Conservation (phyloP, 2,113 vertebrate species). For the Albula glossodonta region DNA sequence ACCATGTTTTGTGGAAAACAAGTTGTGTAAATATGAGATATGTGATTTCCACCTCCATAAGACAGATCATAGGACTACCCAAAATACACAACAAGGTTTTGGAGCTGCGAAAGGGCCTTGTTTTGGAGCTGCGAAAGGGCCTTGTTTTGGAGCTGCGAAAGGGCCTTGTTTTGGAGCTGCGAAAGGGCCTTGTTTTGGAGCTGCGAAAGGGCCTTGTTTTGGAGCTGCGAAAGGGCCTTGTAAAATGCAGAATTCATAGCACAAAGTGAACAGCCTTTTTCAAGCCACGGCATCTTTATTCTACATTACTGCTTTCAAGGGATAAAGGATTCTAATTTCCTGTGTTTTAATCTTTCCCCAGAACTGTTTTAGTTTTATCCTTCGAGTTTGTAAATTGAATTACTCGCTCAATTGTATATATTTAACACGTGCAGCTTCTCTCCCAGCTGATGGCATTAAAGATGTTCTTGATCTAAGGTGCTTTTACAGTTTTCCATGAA, state of each 20-base stretch:
- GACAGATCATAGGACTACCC: too few species aligned
- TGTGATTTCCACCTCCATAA: too few species aligned
- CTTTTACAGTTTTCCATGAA: constrained; percentile 51
- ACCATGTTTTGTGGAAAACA: not conserved
- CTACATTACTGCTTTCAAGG: constrained; percentile 61
- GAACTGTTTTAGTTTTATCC: constrained; percentile 35
- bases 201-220: too few species aligned
- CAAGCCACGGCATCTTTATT: not conserved
- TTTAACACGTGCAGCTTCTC: constrained; percentile 63
- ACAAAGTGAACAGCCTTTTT: not conserved
- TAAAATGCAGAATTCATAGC: not conserved
- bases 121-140: too few species aligned
- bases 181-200: too few species aligned
- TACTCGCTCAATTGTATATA: constrained; percentile 71
- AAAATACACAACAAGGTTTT: too few species aligned
- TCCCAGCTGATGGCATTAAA: constrained; percentile 50
- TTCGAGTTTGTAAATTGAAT: constrained; percentile 71
- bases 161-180: too few species aligned
- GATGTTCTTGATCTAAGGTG: constrained; percentile 51
- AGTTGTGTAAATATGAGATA: too few species aligned
- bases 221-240: not conserved
- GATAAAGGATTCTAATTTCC: constrained; percentile 69
- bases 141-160: too few species aligned
- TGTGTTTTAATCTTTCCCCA: constrained; percentile 42
- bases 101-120: not conserved